Base-by-base conservation (phyloP, 92 coral and sea anemone species). In the Bergia sp. region DNA sequence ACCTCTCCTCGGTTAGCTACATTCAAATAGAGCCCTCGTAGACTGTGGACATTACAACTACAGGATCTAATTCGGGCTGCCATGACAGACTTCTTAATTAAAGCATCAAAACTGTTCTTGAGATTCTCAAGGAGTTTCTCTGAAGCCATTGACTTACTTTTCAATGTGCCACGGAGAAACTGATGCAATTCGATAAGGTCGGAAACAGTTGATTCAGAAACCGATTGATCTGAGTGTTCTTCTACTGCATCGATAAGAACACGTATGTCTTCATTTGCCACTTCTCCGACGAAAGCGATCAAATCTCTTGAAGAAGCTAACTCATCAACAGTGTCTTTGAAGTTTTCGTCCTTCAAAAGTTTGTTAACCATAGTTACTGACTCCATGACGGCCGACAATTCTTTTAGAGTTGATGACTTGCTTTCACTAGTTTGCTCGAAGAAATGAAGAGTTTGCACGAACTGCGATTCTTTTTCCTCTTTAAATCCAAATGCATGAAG, bases 181-280 rank as follows among this genome's bases (percentile, higher is more conserved):
- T 98, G 90, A 84, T 97, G 99, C 36, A 94, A 94, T 75, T 95
- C 99, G 61, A 97, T 97, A 53, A 97, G 94, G 85, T 97, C 93
- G 4, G 98, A 97, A 53, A 97, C 99, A 1, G 89, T 90, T 20
- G 99, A 92, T 77, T 94, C 99, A 7, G 96, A 96, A 44, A 97
- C 96, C 73, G 94, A 94, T 65, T 95, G 98, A 75, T 97, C 99
- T 3, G 99, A 97, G 86, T 95, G 98, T 85, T 97, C 99, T 82
- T 97, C 99, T 0, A 97, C 99, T 69, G 98, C 99, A 78, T 97
- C 99, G 44, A 97, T 91, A 36, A 97, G 91, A 73, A 96, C 91
- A 1, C 93, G 92, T 40, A 97, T 97, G 92, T 97, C 96, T 85
- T 97, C 99, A 67, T 92, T 92, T 1, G 98, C 97, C 41, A 96